phyloP scores from a whole-genome alignment of 2,113 vertebrate species.

The Phalacrocorax pelagicus region DNA sequence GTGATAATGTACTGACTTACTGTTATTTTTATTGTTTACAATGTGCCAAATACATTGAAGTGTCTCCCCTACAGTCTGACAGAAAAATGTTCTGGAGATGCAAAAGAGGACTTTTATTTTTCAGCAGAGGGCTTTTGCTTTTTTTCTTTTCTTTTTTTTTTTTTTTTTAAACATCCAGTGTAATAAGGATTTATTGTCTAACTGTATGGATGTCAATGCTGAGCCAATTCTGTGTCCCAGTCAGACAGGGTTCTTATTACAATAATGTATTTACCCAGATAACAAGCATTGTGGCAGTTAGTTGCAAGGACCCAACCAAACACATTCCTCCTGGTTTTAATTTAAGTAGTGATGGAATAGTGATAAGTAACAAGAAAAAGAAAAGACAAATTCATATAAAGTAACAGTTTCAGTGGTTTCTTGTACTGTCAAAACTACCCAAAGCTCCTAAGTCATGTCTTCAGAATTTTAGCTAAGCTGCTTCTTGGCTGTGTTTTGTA shows the following conservation, averaged over 20 bases:
- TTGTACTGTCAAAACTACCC: neutral
- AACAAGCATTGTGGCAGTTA: neutral
- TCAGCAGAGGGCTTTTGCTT: neutral
- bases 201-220: neutral
- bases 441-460: neutral
- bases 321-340: neutral
- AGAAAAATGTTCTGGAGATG: neutral
- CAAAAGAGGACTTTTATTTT: neutral
- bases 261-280: neutral
- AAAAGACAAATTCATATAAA: neutral
- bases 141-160: neutral
- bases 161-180: neutral
- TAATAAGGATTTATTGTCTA: constrained; percentile 11
- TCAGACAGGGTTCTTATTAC: neutral
- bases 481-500: neutral
- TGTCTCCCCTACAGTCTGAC: neutral
- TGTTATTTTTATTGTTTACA: neutral
- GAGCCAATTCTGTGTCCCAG: neutral
- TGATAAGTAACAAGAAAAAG: neutral
- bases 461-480: constrained; percentile 45
- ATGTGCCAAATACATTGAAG: neutral
- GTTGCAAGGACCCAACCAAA: neutral
- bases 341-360: neutral
- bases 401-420: neutral
- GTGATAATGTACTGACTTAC: neutral